These are phyloP conservation scores for Pinna nobilis DNA, from an alignment of 1,140 invertebrate genomes.

Conservation along the genomic window DNA sequence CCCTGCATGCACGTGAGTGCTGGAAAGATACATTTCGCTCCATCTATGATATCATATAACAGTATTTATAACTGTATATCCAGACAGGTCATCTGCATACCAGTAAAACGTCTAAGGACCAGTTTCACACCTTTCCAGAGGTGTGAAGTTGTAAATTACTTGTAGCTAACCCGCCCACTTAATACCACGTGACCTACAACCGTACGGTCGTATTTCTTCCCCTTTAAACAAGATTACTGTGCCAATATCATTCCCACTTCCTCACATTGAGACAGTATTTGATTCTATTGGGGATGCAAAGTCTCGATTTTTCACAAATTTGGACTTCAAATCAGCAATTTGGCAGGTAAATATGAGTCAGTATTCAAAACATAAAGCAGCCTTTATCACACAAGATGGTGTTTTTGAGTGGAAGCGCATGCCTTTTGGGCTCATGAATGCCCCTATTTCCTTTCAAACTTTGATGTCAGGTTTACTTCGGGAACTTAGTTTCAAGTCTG, in stretches of 20 bases:
- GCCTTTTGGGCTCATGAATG: constrained; percentile 45
- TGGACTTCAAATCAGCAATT: constrained; percentile 34
- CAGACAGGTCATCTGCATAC: too few relatives aligned
- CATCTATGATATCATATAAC: too few relatives aligned
- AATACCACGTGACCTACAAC: too few relatives aligned
- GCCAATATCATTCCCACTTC: constrained; percentile 46
- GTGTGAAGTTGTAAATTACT: too few relatives aligned
- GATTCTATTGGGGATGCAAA: constrained; percentile 28
- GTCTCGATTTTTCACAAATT: constrained; percentile 30
- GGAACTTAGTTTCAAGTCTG: constrained; percentile 17
- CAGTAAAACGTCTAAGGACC: too few relatives aligned
- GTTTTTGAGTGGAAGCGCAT: constrained; percentile 34
- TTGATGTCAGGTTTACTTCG: constrained; percentile 35
- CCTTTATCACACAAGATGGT: constrained; percentile 47
- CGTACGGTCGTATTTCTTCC: too few relatives aligned
- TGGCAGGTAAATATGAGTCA: constrained; percentile 40
- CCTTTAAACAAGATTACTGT: too few relatives aligned
- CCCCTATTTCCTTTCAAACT: constrained; percentile 37
- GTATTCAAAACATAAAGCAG: constrained; percentile 37
- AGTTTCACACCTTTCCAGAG: constrained; percentile 18
- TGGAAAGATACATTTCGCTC: too few relatives aligned
- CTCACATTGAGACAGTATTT: constrained; percentile 34
- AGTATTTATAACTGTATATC: too few relatives aligned
- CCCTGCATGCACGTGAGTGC: too few relatives aligned
- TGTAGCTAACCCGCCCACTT: too few relatives aligned